Evolutionary conservation across 2,113 vertebrate species (phyloP).

Genomic region (Psilopogon haemacephalus): DNA sequence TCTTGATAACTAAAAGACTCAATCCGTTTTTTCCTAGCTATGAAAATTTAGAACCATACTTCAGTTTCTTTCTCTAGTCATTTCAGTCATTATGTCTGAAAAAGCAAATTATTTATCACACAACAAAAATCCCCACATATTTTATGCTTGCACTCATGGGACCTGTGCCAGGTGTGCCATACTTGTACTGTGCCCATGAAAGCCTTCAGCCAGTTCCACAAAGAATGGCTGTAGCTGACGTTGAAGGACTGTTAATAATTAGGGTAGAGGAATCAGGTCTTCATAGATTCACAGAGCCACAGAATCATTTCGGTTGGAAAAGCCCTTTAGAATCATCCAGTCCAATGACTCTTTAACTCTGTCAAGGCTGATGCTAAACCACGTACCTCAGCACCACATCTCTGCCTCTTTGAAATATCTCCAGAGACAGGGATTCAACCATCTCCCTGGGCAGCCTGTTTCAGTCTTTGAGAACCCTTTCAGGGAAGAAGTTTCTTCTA

Average conservation of each 20-base stretch:
- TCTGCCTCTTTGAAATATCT: too few relatives aligned
- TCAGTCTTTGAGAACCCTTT: too few relatives aligned
- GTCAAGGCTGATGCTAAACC: too few relatives aligned
- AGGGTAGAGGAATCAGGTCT: background rate
- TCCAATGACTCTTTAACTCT: too few relatives aligned
- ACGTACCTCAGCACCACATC: too few relatives aligned
- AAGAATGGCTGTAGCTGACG: background rate
- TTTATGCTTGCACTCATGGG: background rate
- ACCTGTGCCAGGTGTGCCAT: rapidly evolving
- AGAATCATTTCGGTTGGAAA: too few relatives aligned
- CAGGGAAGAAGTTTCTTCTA: too few relatives aligned
- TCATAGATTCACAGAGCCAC: background rate
- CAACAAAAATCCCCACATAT: background rate
- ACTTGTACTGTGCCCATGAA: background rate
- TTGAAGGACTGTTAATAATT: background rate
- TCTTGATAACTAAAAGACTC: background rate
- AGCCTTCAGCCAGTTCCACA: background rate
- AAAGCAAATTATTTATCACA: background rate
- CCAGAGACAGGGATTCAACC: too few relatives aligned
- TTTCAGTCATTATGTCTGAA: background rate
- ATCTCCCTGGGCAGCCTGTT: too few relatives aligned
- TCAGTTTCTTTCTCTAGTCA: background rate
- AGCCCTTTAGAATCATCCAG: too few relatives aligned
- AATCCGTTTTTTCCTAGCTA: background rate
- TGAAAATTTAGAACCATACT: background rate